Evolutionary conservation across 2,888 invertebrate genomes (phyloP).

Genomic region (Macrophya alboannulata): DNA sequence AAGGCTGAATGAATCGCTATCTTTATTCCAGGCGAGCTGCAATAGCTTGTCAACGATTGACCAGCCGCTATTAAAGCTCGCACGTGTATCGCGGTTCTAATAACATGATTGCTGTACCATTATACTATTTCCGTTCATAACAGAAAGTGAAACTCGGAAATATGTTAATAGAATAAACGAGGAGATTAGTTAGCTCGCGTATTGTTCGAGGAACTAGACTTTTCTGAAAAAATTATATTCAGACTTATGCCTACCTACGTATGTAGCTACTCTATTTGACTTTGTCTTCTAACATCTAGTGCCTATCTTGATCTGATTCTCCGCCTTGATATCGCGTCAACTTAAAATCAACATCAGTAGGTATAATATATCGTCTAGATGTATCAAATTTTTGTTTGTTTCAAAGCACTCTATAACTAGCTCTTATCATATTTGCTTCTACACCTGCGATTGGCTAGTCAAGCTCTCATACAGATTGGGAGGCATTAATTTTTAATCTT

Average conservation of each 20-base stretch:
- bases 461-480: neutral
- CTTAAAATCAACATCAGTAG: neutral
- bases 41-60: neutral
- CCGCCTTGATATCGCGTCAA: neutral
- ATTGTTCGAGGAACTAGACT: neutral
- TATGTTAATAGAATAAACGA: neutral
- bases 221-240: neutral
- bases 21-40: neutral
- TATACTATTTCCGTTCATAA: neutral
- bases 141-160: neutral
- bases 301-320: neutral
- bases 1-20: constrained; percentile 19
- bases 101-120: neutral
- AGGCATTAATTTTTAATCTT: neutral
- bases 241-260: neutral
- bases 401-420: neutral
- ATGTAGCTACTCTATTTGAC: neutral
- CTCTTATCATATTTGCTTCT: neutral
- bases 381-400: neutral
- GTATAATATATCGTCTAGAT: neutral
- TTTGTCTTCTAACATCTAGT: neutral
- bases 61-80: neutral
- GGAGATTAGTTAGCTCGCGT: neutral
- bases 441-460: neutral
- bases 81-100: neutral